Evolutionary conservation across 2,797 vertebrate species (phyloP).

Genomic region (Lerista edwardsae): DNA sequence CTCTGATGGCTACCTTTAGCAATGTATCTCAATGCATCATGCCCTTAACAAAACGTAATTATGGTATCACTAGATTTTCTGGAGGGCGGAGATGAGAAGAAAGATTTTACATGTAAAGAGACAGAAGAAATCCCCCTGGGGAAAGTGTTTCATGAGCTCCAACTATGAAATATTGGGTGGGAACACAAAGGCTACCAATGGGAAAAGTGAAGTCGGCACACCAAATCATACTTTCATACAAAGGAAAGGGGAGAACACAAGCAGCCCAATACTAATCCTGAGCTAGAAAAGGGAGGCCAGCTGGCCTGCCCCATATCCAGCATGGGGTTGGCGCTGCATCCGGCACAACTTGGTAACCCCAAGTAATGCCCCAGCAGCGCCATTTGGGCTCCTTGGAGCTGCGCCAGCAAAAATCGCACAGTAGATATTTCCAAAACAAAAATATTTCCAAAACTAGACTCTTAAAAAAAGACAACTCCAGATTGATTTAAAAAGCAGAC

Average conservation of each 20-base stretch:
- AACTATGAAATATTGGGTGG: slow-evolving; percentile 42
- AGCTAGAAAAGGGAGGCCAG: too few species aligned
- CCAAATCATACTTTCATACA: slow-evolving; percentile 13
- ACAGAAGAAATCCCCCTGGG: slow-evolving; percentile 22
- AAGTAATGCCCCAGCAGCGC: too few species aligned
- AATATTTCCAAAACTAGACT: too few species aligned
- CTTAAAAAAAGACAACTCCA: not conserved
- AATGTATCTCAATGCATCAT: not conserved
- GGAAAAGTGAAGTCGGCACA: slow-evolving; percentile 6
- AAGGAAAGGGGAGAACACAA: slow-evolving; percentile 6
- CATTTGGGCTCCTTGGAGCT: too few species aligned
- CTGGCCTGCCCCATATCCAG: too few species aligned
- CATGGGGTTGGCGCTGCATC: too few species aligned
- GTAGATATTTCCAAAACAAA: not conserved
- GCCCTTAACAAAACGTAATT: not conserved
- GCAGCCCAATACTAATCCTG: too few species aligned
- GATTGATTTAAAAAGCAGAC: not conserved
- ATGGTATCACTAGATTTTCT: not conserved
- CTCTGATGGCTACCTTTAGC: not conserved
- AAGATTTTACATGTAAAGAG: slow-evolving; percentile 7
- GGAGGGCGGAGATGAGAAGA: not conserved
- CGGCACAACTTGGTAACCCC: too few species aligned
- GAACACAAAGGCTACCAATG: slow-evolving; percentile 32
- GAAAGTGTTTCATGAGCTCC: slow-evolving; percentile 47
- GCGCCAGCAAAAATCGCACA: not conserved